Percentiles rank a stretch among this genome's conserved stretches.
Conservation (phyloP, 2,113 vertebrate genomes). For the Stictonetta naevosa region DNA sequence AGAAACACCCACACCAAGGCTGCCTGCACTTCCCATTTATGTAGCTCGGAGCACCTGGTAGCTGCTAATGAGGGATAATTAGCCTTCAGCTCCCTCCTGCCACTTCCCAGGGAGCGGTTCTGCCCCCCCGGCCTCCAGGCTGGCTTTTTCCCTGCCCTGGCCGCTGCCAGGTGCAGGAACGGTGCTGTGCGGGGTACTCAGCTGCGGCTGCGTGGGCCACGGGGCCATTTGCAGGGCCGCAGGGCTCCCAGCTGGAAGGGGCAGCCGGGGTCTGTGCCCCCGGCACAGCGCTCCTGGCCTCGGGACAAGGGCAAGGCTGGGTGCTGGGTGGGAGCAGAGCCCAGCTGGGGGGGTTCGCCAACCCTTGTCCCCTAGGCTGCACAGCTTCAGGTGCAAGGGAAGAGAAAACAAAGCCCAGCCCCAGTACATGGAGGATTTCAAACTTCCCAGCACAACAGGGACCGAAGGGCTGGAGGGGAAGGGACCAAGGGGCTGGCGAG, state of each 20-base stretch:
- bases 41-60: background rate
- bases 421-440: background rate
- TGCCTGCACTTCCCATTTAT: background rate
- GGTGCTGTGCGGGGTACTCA: too few relatives aligned
- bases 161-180: background rate
- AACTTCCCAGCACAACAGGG: too few relatives aligned
- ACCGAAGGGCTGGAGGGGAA: background rate
- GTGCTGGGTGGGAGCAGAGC: background rate
- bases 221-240: background rate
- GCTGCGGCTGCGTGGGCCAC: accelerated
- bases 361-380: accelerated
- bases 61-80: background rate
- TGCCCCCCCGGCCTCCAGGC: accelerated
- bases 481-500: background rate
- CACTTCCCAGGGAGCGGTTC: background rate
- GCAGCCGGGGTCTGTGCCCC: background rate
- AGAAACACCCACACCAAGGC: accelerated
- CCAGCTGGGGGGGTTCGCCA: too few relatives aligned
- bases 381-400: accelerated
- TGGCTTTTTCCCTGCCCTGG: accelerated
- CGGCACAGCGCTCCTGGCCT: background rate
- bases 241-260: background rate
- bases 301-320: background rate
- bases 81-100: background rate
- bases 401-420: accelerated